Percentiles rank a stretch among this genome's conserved stretches.
These are phyloP conservation scores for Silurus meridionalis DNA, from an alignment of 2,113 vertebrate genomes.

Conservation along the genomic window DNA sequence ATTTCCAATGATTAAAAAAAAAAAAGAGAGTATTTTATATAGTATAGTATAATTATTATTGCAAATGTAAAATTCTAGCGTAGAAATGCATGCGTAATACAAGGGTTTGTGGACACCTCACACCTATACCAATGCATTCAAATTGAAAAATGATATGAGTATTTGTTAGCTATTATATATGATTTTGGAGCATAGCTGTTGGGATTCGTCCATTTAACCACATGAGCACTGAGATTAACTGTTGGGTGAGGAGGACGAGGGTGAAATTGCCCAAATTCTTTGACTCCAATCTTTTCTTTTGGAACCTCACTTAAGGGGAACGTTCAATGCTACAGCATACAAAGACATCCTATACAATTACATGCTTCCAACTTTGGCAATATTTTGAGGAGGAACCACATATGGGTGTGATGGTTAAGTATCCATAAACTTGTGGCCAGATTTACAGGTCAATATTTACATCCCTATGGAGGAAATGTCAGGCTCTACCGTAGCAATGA, in stretches of 20 bases:
- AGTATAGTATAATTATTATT: no score
- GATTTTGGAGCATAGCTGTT: background rate
- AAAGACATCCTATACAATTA: background rate
- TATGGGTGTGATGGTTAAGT: background rate
- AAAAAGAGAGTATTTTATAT: background rate
- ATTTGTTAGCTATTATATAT: background rate
- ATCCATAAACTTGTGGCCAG: background rate
- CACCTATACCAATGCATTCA: background rate
- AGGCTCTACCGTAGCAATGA: background rate
- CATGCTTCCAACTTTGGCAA: background rate
- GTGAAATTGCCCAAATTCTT: background rate
- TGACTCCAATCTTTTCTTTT: background rate
- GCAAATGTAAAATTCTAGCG: background rate
- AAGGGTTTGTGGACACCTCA: background rate
- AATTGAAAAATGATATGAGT: no score
- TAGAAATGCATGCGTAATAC: background rate
- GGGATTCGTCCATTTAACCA: background rate
- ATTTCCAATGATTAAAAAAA: background rate
- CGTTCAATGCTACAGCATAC: background rate
- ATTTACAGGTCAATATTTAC: background rate
- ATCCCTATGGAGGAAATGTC: background rate
- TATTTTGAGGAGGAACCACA: background rate
- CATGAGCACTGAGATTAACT: background rate
- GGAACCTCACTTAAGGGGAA: background rate
- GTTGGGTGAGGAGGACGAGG: background rate